Evolutionary conservation across 2,113 vertebrate genomes (phyloP).

Genomic region (Perca fluviatilis): DNA sequence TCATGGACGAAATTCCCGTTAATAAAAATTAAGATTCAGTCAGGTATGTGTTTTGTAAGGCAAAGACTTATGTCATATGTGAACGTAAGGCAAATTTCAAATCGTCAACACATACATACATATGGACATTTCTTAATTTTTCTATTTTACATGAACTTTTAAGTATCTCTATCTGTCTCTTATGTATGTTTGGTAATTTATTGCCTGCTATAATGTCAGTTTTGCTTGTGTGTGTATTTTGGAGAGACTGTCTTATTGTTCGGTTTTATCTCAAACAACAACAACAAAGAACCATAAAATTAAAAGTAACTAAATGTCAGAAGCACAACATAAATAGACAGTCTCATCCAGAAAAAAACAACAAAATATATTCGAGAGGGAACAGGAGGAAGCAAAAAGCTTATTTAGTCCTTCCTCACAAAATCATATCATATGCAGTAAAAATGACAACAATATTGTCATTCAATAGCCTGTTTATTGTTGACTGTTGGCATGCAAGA

Average conservation of each 20-base stretch:
- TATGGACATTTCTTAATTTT: background rate
- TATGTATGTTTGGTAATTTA: background rate
- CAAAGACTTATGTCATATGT: background rate
- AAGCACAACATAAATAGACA: background rate
- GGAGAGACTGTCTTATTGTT: background rate
- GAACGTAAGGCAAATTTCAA: background rate
- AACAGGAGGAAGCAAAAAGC: background rate
- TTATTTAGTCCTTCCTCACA: background rate
- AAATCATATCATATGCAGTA: conserved; percentile 1
- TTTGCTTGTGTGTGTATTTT: background rate
- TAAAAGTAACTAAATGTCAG: background rate
- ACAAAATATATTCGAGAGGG: background rate
- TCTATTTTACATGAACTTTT: background rate
- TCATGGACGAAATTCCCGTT: background rate
- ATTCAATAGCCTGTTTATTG: background rate
- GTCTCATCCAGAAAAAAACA: background rate
- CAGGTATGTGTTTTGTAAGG: background rate
- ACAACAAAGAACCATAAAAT: background rate
- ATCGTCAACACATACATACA: background rate
- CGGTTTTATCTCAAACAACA: background rate
- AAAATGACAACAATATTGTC: background rate
- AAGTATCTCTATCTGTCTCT: background rate
- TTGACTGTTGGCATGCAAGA: background rate
- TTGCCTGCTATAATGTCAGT: background rate
- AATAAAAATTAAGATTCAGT: background rate